Conservation (phyloP, 2,888 invertebrate species). For the Polydrusus cervinus region DNA sequence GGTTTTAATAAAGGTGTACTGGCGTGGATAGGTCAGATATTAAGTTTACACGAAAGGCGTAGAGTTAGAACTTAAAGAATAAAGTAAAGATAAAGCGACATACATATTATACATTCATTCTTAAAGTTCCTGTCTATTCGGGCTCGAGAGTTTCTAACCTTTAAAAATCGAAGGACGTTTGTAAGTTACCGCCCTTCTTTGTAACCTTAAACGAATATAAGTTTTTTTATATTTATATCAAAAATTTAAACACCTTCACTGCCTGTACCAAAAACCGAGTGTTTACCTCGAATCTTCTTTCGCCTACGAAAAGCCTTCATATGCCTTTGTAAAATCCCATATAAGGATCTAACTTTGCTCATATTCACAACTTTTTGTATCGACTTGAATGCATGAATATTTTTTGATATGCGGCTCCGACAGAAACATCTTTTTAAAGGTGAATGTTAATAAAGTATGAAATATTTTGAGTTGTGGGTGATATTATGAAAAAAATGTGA, state of each 20-base stretch:
- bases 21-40: constrained; percentile 5
- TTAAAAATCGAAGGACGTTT: no score
- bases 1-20: background rate
- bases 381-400: constrained; percentile 16
- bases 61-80: background rate
- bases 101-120: background rate
- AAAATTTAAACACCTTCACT: background rate
- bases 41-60: background rate
- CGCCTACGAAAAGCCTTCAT: constrained; percentile 4
- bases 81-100: no score
- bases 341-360: background rate
- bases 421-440: background rate
- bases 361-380: constrained; percentile 19
- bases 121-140: background rate
- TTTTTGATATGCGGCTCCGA: background rate
- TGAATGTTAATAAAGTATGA: constrained; percentile 5
- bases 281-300: constrained; percentile 1
- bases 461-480: background rate
- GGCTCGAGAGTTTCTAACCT: no score
- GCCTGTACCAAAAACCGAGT: background rate
- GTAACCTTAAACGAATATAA: no score
- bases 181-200: no score
- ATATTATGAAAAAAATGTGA: constrained; percentile 1
- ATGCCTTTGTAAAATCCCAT: background rate
- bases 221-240: constrained; percentile 4